These are phyloP conservation scores for Epizoanthus scotinus DNA, from an alignment of 92 coral and sea anemone genomes.

Conservation along the genomic window DNA sequence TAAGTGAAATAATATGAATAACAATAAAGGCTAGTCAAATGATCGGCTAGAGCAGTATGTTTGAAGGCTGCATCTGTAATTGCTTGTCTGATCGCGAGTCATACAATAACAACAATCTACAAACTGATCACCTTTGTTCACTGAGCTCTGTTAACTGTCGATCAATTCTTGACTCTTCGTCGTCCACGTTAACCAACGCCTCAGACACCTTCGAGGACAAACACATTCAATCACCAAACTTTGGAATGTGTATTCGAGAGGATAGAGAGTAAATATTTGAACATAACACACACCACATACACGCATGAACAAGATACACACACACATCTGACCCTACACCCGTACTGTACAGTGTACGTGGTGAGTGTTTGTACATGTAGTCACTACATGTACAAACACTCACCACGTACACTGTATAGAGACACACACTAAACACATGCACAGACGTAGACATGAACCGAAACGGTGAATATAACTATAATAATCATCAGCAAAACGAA, in stretches of 20 bases:
- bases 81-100: too few relatives aligned
- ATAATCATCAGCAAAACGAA: too few relatives aligned
- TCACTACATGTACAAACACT: not conserved
- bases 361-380: not conserved
- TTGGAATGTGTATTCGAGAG: not conserved
- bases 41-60: too few relatives aligned
- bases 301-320: not conserved
- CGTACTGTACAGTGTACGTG: not conserved
- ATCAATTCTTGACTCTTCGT: slow-evolving; percentile 92
- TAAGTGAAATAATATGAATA: too few relatives aligned
- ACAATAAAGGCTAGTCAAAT: too few relatives aligned
- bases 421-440: not conserved
- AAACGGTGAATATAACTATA: not conserved
- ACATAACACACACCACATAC: not conserved
- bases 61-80: too few relatives aligned
- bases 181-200: slow-evolving; percentile 94
- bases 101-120: not conserved
- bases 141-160: slow-evolving; percentile 90
- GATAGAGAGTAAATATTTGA: not conserved
- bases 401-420: not conserved
- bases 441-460: not conserved
- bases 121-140: slow-evolving; percentile 85
- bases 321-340: not conserved
- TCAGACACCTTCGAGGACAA: slow-evolving; percentile 74
- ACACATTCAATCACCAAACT: not conserved